Base-by-base conservation (phyloP, 2,888 invertebrate species). In the Microctonus hyperodae region DNA sequence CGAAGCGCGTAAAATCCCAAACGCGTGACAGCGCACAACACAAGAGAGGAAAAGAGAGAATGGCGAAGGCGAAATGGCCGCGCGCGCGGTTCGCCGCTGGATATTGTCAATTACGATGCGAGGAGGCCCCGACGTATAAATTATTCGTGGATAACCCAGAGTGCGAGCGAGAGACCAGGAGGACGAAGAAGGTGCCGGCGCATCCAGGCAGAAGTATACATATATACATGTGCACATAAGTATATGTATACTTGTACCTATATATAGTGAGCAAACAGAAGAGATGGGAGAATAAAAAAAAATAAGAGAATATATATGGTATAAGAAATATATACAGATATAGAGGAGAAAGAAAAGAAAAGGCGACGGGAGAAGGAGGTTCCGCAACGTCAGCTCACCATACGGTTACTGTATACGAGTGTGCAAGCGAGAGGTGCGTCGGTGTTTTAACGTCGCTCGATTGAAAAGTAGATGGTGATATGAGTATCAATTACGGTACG, bases 1-100 rank as follows among this genome's bases (percentile, higher is more conserved):
- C 71, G 75, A 76, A 75, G 74, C 74, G 74, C 76, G 76, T 78
- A 78, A 78, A 78, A 77, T 77, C 70, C 74, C 72, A 74, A 76
- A 77, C 67, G 58, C 58, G 61, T 61, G 67, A 65, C 65, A 64
- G 31, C 56, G 33, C 33, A 58, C 65, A n/a, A n/a, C n/a, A 65
- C 66, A 58, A 63, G 64, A 62, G 55, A 58, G 74, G 74, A 72
- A 66, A 57, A 65, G 66, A 61, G 57, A 56, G 74, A 75, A 72
- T 70, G 73, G 69, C 71, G 56, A 69, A 44, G 65, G 60, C 58
- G 60, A 65, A 65, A 65, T 60, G 55, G 68, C 55, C 69, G 44
- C 16, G 44, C 44, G 44, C 44, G 59, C 62, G 60, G 66, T 62
- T 68, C 72, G 55, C 71, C 71, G 74, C 72, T 73, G 75, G 75